A percentile compares a stretch with the other conserved stretches of the same genome.
These are phyloP conservation scores for Drosophila rufa DNA, from an alignment of 1,140 invertebrate genomes.

Conservation along the genomic window DNA sequence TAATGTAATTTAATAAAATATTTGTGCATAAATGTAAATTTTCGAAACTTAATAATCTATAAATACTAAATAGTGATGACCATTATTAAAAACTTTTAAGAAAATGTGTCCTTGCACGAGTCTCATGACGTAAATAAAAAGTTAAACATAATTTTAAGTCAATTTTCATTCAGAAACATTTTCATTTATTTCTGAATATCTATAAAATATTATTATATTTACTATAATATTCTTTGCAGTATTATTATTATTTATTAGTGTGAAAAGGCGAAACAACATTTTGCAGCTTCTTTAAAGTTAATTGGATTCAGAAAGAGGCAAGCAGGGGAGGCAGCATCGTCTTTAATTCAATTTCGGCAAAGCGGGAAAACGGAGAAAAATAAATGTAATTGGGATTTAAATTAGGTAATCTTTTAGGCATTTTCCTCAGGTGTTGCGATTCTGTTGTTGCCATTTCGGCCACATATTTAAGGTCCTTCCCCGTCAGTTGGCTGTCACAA, in stretches of 20 bases:
- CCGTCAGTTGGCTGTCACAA: slow-evolving; percentile 24
- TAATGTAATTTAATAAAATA: no score
- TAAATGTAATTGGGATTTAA: slow-evolving; percentile 43
- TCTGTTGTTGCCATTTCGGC: not conserved
- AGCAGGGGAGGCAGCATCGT: not conserved
- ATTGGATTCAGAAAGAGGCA: slow-evolving; percentile 4
- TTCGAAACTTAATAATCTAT: no score
- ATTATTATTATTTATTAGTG: no score
- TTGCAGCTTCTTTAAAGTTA: not conserved
- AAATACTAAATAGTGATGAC: no score
- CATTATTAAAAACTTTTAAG: no score
- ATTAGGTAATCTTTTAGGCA: slow-evolving; percentile 42
- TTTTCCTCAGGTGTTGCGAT: slow-evolving; percentile 35
- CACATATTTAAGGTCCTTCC: slow-evolving; percentile 2
- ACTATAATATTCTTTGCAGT: not conserved
- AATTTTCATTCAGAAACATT: not conserved
- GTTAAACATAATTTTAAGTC: not conserved
- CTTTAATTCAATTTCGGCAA: slow-evolving; percentile 15
- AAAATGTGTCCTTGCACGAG: no score
- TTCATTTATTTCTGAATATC: not conserved
- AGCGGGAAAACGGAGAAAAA: not conserved
- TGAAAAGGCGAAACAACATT: not conserved
- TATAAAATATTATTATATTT: slow-evolving; percentile 1
- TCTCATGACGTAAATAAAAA: not conserved
- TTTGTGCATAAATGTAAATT: no score